Evolutionary conservation across 2,888 invertebrate species (phyloP), one percentile per base, ranked within the genome.

Genomic region (Heterodera filipjevi): DNA sequence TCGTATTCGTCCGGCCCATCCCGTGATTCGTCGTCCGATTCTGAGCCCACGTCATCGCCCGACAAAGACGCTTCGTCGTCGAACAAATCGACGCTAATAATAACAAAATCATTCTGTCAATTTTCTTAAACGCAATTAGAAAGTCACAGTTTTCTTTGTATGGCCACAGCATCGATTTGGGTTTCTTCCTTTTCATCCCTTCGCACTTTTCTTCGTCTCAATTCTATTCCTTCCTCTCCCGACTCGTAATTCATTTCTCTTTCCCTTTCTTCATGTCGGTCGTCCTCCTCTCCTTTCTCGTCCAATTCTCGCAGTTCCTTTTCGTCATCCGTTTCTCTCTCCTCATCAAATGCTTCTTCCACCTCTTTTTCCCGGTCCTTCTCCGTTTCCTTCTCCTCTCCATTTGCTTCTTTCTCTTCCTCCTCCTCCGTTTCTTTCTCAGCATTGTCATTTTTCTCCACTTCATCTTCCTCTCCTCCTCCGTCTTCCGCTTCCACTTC

Each of bases 31-130:
- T 78, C 53, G 70, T 87, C 87, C 76, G 84, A 84, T 66, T 87
- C 87, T 76, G 85, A 85, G 30, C 86, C 87, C 22, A 87, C 83
- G 70, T 88, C 87, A 70, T 86, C 85, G 53, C 88, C 88, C 6
- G 86, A 86, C 10, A 87, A 79, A 10, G 84, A 85, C 16, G 88
- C 88, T 79, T 88, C 87, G 49, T 88, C 88, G 71, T 88, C 87
- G 64, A 87, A 81, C 35, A 84, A 83, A 10, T 84, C 81, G 22
- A 19, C 30, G n/a, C 80, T 79, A 44, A 27, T 27, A 35, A 10
- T 1, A 27, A 59, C 6, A 12, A 6, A 39, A 39, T 39, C 8
- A 0, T 39, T 6, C 39, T 39, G 6, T 39, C 8, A 2, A 1
- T 39, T 39, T 39, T 39, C 12, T 6, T 39, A 12, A 30, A 32